phyloP scores from a whole-genome alignment of 1,140 invertebrate species.

The Drosophila orena region DNA sequence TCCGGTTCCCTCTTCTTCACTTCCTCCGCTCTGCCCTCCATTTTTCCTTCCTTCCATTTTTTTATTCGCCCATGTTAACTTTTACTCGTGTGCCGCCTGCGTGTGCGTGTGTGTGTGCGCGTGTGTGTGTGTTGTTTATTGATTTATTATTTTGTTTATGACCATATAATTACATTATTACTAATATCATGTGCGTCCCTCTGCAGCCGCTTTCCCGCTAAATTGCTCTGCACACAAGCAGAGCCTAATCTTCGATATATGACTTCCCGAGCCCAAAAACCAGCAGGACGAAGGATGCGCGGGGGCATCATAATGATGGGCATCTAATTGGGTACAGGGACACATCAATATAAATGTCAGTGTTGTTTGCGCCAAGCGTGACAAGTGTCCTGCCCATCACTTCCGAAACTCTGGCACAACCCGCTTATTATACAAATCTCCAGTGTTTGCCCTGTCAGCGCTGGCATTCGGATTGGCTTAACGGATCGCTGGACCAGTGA shows the following conservation, averaged over 20 bases:
- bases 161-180: slow-evolving; percentile 77
- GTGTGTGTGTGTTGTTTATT: slow-evolving; percentile 53
- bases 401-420: neutral
- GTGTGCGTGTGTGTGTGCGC: neutral
- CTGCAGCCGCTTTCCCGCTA: slow-evolving; percentile 9
- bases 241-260: slow-evolving; percentile 50
- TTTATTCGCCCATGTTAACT: neutral
- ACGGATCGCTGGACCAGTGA: slow-evolving; percentile 11
- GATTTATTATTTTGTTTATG: slow-evolving; percentile 76
- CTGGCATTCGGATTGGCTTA: neutral
- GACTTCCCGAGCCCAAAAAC: slow-evolving; percentile 35
- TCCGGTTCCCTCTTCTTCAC: slow-evolving; percentile 49
- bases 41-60: neutral
- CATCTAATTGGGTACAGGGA: slow-evolving; percentile 60
- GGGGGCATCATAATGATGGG: slow-evolving; percentile 52
- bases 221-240: slow-evolving; percentile 63
- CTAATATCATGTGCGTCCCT: slow-evolving; percentile 44
- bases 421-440: slow-evolving; percentile 12
- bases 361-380: slow-evolving; percentile 47
- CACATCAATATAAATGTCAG: slow-evolving; percentile 74
- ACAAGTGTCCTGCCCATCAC: slow-evolving; percentile 44
- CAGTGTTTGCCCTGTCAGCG: slow-evolving; percentile 1
- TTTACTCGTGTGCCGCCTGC: slow-evolving; percentile 10
- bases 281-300: neutral
- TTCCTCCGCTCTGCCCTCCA: slow-evolving; percentile 1